phyloP scores from a whole-genome alignment of 37 sponge, comb jelly and placozoan species.

The Aplysina aerophoba region DNA sequence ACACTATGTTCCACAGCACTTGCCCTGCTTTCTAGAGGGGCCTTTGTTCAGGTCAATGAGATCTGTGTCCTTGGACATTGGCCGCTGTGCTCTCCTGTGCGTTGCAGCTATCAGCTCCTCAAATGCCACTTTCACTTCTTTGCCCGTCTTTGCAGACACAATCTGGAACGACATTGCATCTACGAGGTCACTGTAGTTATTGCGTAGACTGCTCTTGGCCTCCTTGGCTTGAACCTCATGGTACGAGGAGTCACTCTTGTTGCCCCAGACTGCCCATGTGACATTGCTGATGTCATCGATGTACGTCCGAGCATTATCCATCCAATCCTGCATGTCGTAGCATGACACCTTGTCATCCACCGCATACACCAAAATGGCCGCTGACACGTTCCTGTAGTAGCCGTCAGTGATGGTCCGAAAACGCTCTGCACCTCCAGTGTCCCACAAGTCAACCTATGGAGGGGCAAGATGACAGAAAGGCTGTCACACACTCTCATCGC shows the following conservation, averaged over 20 bases:
- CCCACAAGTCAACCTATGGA: slow-evolving; percentile 60
- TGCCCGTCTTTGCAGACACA: slow-evolving; percentile 80
- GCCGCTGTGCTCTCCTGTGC: not conserved
- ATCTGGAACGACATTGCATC: not conserved
- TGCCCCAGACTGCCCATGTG: slow-evolving; percentile 62
- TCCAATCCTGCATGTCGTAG: slow-evolving; percentile 67
- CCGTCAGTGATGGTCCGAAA: slow-evolving; percentile 72
- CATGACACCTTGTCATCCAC: slow-evolving; percentile 64
- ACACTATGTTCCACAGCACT: too few species aligned
- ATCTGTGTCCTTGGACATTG: not conserved
- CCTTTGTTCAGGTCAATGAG: too few species aligned
- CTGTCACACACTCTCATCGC: too few species aligned
- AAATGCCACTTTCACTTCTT: slow-evolving; percentile 57
- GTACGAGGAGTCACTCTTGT: slow-evolving; percentile 55
- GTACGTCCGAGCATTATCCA: slow-evolving; percentile 46
- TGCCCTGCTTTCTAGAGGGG: too few species aligned
- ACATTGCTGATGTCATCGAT: slow-evolving; percentile 34
- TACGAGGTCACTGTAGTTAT: not conserved
- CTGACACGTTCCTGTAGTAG: slow-evolving; percentile 69
- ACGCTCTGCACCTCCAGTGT: slow-evolving; percentile 82
- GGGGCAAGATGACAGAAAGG: not conserved
- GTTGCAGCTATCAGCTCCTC: slow-evolving; percentile 6
- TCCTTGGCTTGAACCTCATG: slow-evolving; percentile 42
- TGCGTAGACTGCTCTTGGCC: not conserved
- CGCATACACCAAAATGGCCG: slow-evolving; percentile 74